Conservation (phyloP, 1,140 invertebrate species). For the Ruditapes philippinarum region DNA sequence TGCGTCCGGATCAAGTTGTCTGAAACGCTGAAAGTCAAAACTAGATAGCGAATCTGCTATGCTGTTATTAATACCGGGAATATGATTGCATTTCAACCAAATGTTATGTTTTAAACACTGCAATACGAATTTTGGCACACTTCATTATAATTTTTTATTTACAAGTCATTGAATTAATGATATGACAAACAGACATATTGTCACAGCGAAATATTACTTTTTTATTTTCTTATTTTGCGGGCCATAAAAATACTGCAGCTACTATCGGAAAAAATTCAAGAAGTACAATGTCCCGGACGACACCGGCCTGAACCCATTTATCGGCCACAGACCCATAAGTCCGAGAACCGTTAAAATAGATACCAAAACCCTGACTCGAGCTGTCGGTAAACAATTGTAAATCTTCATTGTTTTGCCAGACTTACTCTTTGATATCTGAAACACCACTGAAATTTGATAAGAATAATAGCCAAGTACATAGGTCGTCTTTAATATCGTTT, state of each 20-base stretch:
- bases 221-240: no score
- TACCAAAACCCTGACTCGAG: background rate
- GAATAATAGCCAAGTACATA: constrained; percentile 44
- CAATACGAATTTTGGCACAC: constrained; percentile 7
- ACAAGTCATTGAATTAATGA: no score
- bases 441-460: constrained; percentile 33
- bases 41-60: constrained; percentile 65
- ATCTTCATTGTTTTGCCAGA: background rate
- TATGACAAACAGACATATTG: no score
- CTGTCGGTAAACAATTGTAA: constrained; percentile 42
- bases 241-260: no score
- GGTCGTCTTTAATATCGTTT: background rate
- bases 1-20: constrained; percentile 43
- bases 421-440: background rate
- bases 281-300: constrained; percentile 43
- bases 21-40: constrained; percentile 48
- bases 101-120: constrained; percentile 60
- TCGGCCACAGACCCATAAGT: background rate
- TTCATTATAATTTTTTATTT: constrained; percentile 26
- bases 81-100: constrained; percentile 49
- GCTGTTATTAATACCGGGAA: constrained; percentile 29
- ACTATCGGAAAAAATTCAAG: constrained; percentile 52
- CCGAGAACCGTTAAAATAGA: constrained; percentile 18
- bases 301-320: background rate
- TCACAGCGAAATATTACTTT: no score